These are phyloP conservation scores for Psettodes erumei DNA, from an alignment of 2,113 vertebrate genomes.

Conservation along the genomic window DNA sequence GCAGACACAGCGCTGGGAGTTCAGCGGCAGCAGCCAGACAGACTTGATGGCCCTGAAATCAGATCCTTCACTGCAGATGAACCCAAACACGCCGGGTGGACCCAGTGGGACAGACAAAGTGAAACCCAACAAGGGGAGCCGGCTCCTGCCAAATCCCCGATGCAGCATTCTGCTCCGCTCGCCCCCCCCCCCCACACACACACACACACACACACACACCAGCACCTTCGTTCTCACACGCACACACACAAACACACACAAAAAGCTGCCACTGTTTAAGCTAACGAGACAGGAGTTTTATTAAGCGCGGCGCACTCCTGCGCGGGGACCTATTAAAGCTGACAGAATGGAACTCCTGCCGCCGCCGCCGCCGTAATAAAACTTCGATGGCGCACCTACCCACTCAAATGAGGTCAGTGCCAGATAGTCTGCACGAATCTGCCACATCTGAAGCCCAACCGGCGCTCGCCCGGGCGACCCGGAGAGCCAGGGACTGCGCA, in stretches of 20 bases:
- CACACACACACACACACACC: no score
- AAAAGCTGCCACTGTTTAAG: constrained; percentile 40
- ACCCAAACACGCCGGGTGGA: constrained; percentile 80
- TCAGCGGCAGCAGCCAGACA: constrained; percentile 65
- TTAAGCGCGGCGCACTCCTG: constrained; percentile 55
- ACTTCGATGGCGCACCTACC: constrained; percentile 34
- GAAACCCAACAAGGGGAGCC: constrained; percentile 70
- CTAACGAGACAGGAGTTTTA: constrained; percentile 62
- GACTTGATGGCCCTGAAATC: constrained; percentile 77
- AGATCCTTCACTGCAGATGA: constrained; percentile 83
- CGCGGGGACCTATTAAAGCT: constrained; percentile 40
- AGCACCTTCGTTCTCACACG: constrained; percentile 31
- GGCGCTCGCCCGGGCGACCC: constrained; percentile 11
- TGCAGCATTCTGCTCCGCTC: constrained; percentile 60
- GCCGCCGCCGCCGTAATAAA: constrained; percentile 33
- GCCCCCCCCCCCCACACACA: constrained; percentile 26
- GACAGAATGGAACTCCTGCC: constrained; percentile 50
- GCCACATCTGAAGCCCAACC: constrained; percentile 31
- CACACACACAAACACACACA: no score
- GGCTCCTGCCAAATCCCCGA: constrained; percentile 59
- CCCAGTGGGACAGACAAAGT: constrained; percentile 69
- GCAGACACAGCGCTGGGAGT: constrained; percentile 56
- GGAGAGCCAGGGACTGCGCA: constrained; percentile 43
- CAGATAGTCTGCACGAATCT: constrained; percentile 24
- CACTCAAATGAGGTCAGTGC: constrained; percentile 44